These are phyloP conservation scores for Lasioglossum baleicum DNA, from an alignment of 1,140 invertebrate species.

Conservation along the genomic window DNA sequence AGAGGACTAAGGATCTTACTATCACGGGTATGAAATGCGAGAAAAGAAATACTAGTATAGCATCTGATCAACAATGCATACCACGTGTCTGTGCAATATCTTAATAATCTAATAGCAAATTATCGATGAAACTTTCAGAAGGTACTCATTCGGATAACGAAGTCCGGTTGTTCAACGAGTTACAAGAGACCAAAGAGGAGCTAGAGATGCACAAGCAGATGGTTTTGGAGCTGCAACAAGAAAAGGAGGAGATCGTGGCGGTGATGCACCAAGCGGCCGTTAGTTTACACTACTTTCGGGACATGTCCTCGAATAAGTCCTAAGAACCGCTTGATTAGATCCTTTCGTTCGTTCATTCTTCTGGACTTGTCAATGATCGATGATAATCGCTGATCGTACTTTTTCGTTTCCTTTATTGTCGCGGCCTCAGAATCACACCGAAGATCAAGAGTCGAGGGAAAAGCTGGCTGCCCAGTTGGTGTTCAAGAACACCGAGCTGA, in stretches of 20 bases:
- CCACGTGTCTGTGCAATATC: neutral
- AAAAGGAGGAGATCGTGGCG: conserved; percentile 63
- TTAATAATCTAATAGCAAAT: no score
- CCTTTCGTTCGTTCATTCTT: conserved; percentile 24
- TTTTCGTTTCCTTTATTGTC: neutral
- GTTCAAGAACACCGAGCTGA: conserved; percentile 53
- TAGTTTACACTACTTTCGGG: conserved; percentile 60
- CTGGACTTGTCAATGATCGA: neutral
- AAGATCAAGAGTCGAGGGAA: conserved; percentile 47
- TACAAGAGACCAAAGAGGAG: conserved; percentile 33
- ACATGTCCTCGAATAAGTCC: conserved; percentile 44
- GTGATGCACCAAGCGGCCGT: conserved; percentile 62
- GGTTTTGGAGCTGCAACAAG: conserved; percentile 47
- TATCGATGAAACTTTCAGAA: conserved; percentile 15
- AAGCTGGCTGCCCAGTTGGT: conserved; percentile 56
- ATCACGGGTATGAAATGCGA: conserved; percentile 47
- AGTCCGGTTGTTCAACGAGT: conserved; percentile 61
- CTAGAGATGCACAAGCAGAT: conserved; percentile 48
- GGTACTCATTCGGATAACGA: conserved; percentile 64
- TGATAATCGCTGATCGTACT: conserved; percentile 30
- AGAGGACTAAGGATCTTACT: conserved; percentile 52
- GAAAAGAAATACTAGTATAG: neutral
- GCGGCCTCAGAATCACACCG: conserved; percentile 26
- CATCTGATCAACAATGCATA: neutral
- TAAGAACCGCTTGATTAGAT: conserved; percentile 40